A percentile compares a stretch with the other conserved stretches of the same genome.
Conservation (phyloP, 2,888 invertebrate genomes). For the Omphaloscelis lunosa region DNA sequence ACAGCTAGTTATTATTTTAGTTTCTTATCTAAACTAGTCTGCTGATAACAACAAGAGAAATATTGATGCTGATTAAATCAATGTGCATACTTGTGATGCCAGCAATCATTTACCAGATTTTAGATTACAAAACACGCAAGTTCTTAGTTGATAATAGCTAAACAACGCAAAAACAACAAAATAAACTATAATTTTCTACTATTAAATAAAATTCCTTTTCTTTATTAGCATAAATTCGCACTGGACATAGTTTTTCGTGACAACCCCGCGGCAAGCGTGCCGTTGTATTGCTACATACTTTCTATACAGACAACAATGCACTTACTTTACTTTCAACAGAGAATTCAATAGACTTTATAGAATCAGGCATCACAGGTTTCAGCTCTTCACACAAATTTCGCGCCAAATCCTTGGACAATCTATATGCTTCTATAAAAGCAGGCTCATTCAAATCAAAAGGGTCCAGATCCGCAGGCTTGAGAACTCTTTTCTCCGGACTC, state of each 20-base stretch:
- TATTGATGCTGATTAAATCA: neutral
- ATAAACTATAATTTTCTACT: conserved; percentile 6
- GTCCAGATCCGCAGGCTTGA: conserved; percentile 80
- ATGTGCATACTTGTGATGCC: neutral
- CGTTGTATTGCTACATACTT: conserved; percentile 47
- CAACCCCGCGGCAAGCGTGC: neutral
- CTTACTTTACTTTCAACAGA: conserved; percentile 86
- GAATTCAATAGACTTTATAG: conserved; percentile 85
- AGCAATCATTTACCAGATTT: neutral
- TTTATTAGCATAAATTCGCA: neutral
- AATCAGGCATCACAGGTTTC: conserved; percentile 86
- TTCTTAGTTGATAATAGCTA: neutral
- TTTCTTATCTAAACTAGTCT: neutral
- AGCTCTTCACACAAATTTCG: conserved; percentile 83
- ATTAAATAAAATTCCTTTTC: neutral
- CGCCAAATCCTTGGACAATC: conserved; percentile 84
- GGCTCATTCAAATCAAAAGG: conserved; percentile 84
- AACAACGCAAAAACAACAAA: neutral
- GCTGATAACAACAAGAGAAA: neutral
- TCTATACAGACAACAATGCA: conserved; percentile 32
- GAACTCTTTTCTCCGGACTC: conserved; percentile 82
- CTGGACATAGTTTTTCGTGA: conserved; percentile 18
- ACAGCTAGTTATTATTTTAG: neutral
- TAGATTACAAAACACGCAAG: neutral
- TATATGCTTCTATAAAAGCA: conserved; percentile 83